Evolutionary conservation across 2,113 vertebrate genomes (phyloP), one percentile per base, ranked within the genome.

Genomic region (Noturus placidus): DNA sequence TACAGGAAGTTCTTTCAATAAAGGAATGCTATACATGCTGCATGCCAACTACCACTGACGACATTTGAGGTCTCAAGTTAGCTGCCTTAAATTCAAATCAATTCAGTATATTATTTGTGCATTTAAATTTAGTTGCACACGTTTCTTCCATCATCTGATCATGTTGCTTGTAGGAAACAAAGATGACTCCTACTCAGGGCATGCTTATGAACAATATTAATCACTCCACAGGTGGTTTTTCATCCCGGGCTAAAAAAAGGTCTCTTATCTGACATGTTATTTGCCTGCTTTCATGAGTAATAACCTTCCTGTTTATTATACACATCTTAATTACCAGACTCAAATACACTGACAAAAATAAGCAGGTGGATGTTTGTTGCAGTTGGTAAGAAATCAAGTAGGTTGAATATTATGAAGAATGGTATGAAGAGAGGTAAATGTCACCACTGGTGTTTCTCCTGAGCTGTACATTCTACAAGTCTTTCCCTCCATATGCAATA

Each of bases 1-100:
- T 95, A 95, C 95, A 95, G 95, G 95, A 96, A 96, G 88, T 27
- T n/a, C 46, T 90, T 86, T 82, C 79, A 93, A 93, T 91, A 89
- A 90, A 93, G 91, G 94, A 94, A 95, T 94, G 92, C 89, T 77
- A 90, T 82, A 65, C 74, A 87, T 85, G 87, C 87, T 84, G 91
- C 91, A 65, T 86, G 92, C 92, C 10, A 9, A 86, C 89, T 89
- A 50, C 79, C 27, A 46, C 50, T 94, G 93, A 93, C 89, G 93
- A 92, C 79, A 65, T 52, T 52, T 65, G 72, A 78, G 82, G 77
- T 87, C 84, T 72, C 38, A 20, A 56, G 33, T 38, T 82, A 33
- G 76, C 81, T 70, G 5, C 61, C 52, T 70, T 69, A 88, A 80
- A 63, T 72, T n/a, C n/a, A n/a, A n/a, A n/a, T n/a, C n/a, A n/a